Evolutionary conservation across 1,140 invertebrate species (phyloP).

Genomic region (Matsumurasca onukii): DNA sequence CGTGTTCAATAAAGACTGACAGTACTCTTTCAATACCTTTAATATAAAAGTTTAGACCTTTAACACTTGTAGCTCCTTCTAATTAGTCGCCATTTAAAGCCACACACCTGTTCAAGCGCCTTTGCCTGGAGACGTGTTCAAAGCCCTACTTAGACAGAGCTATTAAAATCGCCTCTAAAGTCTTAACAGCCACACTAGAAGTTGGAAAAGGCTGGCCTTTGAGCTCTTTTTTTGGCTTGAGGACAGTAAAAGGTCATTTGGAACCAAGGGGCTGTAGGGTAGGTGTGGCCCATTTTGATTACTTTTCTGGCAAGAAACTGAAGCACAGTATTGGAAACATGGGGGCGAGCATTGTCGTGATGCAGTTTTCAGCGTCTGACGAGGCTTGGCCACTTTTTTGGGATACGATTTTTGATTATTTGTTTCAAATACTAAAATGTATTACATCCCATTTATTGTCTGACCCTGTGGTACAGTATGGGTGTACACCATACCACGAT

Average conservation of each 20-base stretch:
- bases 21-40: not conserved
- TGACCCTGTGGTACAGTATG: constrained; percentile 5
- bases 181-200: not conserved
- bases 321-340: not conserved
- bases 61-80: not conserved
- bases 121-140: no score
- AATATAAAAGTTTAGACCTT: not conserved
- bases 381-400: no score
- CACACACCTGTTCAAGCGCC: constrained; percentile 1
- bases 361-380: constrained; percentile 1
- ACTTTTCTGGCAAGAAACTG: constrained; percentile 1
- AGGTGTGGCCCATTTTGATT: not conserved
- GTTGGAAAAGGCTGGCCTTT: not conserved
- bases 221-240: not conserved
- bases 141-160: not conserved
- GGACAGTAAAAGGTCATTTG: not conserved
- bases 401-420: not conserved
- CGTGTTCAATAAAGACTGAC: constrained; percentile 5
- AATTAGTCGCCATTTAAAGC: constrained; percentile 2
- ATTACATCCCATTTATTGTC: not conserved
- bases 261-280: not conserved
- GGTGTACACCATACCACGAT: constrained; percentile 1
- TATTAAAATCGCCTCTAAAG: constrained; percentile 2
- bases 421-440: not conserved
- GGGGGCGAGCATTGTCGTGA: constrained; percentile 4